A percentile compares a stretch with the other conserved stretches of the same genome.
phyloP scores from a whole-genome alignment of 2,797 vertebrate species.

The Varecia variegata region DNA sequence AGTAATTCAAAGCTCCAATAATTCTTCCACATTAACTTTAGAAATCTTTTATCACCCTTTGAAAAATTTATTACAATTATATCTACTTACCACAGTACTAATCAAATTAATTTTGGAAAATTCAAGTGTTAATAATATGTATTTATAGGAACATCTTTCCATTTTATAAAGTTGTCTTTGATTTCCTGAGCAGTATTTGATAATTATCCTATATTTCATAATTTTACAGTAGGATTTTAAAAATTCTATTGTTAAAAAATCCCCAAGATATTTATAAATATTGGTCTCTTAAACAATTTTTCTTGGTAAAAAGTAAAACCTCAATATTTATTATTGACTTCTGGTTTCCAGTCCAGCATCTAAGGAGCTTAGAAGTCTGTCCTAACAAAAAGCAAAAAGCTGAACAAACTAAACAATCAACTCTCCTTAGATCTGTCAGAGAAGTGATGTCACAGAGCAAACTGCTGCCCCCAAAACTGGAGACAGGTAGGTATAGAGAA shows the following conservation, averaged over 20 bases:
- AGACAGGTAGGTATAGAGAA: not conserved
- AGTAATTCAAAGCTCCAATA: not conserved
- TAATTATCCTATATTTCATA: not conserved
- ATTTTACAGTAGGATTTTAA: not conserved
- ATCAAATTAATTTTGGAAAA: not conserved
- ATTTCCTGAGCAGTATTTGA: not conserved
- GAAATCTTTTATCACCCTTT: not conserved
- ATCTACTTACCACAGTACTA: not conserved
- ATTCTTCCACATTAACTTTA: not conserved
- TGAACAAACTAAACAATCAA: not conserved
- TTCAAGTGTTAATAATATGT: not conserved
- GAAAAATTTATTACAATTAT: not conserved
- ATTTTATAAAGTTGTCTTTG: not conserved
- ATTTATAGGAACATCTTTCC: not conserved
- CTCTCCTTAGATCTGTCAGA: not conserved
- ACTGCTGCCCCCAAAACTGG: not conserved
- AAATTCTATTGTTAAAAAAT: not conserved
- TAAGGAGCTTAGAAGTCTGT: not conserved
- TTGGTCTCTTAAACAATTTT: not conserved
- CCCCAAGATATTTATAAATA: not conserved
- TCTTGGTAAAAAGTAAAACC: not conserved
- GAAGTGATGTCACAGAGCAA: not conserved
- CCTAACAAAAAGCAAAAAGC: not conserved
- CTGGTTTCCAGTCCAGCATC: not conserved
- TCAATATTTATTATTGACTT: not conserved